Evolutionary conservation across 2,797 vertebrate genomes (phyloP), one percentile per base, ranked within the genome.

Genomic region (Alfaro cultratus): DNA sequence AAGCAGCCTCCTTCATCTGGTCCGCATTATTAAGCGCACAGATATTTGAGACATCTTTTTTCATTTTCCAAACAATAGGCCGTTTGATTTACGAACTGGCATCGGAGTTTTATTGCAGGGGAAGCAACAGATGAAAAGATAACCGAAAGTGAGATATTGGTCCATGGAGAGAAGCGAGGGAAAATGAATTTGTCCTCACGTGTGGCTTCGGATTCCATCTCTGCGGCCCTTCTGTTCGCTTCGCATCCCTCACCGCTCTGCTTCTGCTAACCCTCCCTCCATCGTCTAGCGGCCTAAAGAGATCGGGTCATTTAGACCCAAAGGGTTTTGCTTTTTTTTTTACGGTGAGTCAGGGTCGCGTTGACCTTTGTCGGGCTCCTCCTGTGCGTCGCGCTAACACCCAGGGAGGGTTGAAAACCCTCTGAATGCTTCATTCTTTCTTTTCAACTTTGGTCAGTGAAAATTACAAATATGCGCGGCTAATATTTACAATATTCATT

Each of bases 1-100:
- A 95, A 95, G 95, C 93, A 87, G 85, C 80, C 82, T 13, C 41
- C 86, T 86, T 90, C 96, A 96, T 96, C 95, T 97, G 97, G 96
- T 94, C 93, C 62, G 80, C 80, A 95, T 98, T 98, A 97, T 91
- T 88, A 71, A 88, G 88, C 90, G 92, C 85, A 88, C 85, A 96
- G 96, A 97, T 96, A 97, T 95, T 94, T 94, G 75, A 88, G 93
- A 95, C 95, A 95, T 95, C 89, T 96, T 97, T 97, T 96, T 96
- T 95, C 91, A 82, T 94, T 95, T 95, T 93, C 95, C 93, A 94
- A 96, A 97, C 96, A 97, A 97, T 96, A 91, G 96, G 90, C 91
- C 60, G 86, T 93, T 96, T 97, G 96, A 97, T 97, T 97, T 96
- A 97, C 95, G 95, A 93, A 91, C 86, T 94, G 92, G 95, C 95